Evolutionary conservation across 2,797 vertebrate genomes (phyloP).

Genomic region (Thripadectes ignobilis): DNA sequence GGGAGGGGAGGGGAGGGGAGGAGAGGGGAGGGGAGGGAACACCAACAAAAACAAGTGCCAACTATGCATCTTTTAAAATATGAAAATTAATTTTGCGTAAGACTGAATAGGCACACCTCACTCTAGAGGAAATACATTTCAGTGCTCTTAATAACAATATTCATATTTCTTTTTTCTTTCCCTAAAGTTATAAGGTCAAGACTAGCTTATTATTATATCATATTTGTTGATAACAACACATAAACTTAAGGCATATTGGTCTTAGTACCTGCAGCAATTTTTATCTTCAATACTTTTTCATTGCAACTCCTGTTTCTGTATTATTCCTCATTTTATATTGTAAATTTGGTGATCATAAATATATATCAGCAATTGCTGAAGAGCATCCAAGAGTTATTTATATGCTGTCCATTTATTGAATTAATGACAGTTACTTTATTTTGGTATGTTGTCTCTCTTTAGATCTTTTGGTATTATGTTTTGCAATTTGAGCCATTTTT

Average conservation of each 20-base stretch:
- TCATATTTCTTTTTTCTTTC: constrained; percentile 30
- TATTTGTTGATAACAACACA: constrained; percentile 44
- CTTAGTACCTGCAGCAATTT: constrained; percentile 29
- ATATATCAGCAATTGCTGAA: neutral
- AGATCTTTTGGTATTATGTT: neutral
- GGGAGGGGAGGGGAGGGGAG: no score
- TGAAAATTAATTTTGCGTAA: neutral
- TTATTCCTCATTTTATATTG: neutral
- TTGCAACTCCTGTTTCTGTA: neutral
- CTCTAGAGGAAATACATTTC: neutral
- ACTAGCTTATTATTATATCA: constrained; percentile 23
- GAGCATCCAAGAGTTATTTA: neutral
- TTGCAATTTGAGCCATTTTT: neutral
- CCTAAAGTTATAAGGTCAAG: constrained; percentile 38
- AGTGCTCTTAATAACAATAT: constrained; percentile 23
- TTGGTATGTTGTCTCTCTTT: neutral
- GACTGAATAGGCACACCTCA: neutral
- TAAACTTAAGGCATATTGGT: constrained; percentile 31
- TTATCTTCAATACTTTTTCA: neutral
- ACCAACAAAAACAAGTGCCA: neutral
- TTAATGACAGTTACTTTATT: neutral
- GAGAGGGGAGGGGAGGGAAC: neutral
- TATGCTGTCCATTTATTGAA: neutral
- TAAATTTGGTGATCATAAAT: neutral
- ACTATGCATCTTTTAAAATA: neutral